A percentile compares a stretch with the other conserved stretches of the same genome.
phyloP scores from a whole-genome alignment of 2,797 vertebrate genomes.

The Spinibarbus caldwelli region DNA sequence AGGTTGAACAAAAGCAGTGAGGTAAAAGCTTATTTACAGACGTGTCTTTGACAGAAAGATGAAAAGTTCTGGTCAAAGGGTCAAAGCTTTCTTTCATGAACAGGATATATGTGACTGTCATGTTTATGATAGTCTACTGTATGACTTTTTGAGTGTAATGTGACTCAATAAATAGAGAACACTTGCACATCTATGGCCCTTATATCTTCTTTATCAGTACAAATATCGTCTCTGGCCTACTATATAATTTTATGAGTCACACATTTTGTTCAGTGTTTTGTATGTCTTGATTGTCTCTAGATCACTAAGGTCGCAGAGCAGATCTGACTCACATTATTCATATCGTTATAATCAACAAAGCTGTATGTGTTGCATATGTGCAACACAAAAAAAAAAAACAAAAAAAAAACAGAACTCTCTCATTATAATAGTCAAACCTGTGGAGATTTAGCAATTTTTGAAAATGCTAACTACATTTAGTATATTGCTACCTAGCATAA shows the following conservation, averaged over 20 bases:
- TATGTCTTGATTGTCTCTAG: slow-evolving; percentile 21
- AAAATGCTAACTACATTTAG: no score
- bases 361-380: not conserved
- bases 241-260: slow-evolving; percentile 18
- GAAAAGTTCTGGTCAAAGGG: not conserved
- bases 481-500: no score
- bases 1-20: not conserved
- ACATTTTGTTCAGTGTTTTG: slow-evolving; percentile 2
- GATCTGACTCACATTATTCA: slow-evolving; percentile 34
- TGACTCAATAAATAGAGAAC: not conserved
- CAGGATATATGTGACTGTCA: not conserved
- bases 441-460: no score
- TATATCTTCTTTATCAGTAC: slow-evolving; percentile 5
- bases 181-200: not conserved
- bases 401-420: no score
- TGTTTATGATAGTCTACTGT: no score
- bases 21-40: not conserved
- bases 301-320: not conserved
- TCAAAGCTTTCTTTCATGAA: not conserved
- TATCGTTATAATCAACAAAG: not conserved
- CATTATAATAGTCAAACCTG: not conserved
- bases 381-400: no score
- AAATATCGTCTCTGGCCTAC: slow-evolving; percentile 6
- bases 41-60: not conserved
- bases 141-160: not conserved